Base-by-base conservation (phyloP, 1,140 invertebrate genomes). In the Saccostrea glomerata region DNA sequence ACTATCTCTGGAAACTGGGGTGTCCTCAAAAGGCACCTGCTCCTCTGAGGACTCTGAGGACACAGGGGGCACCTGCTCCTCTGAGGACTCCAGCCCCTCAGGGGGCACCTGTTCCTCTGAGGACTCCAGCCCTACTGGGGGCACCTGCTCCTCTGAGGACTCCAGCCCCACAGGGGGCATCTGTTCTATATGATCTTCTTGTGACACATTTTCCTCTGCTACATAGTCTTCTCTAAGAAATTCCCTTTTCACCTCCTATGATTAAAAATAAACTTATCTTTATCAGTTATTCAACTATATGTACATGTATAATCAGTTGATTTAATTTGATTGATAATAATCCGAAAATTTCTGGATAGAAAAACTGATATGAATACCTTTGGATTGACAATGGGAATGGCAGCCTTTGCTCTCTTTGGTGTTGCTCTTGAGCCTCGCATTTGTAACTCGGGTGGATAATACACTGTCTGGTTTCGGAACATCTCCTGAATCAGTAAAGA, bases 321-420 rank as follows among this genome's bases (percentile, higher is more conserved):
- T 17, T 63, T 17, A 63, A 23, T 4, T n/a, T 0, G n/a, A 63
- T 47, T 47, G 47, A 47, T 47, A 5, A 47, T 3, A 47, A 47
- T 47, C 9, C 47, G 0, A 47, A 47, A 5, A 47, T 47, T 47
- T 47, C 47, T 7, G 6, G 9, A 47, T 47, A 5, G 6, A 47
- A 47, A 2, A 47, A 47, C 47, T 0, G 47, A 47, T 47, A n/a
- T 63, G 17, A n/a, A 63, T 77, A 77, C 70, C 70, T 77, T 77
- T 36, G 70, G 70, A 77, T 77, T 77, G 9, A 77, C 70, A 77
- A 77, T 77, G 70, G 70, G 70, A 36, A 77, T 77, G 70, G 70
- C 70, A 77, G 70, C 23, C 15, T 77, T 77, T 30, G 70, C 70
- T 36, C 70, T 77, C 70, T 77, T 77, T 77, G 70, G 70, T 30